phyloP scores from a whole-genome alignment of 2,888 invertebrate species.

The Cosmopolites sordidus region DNA sequence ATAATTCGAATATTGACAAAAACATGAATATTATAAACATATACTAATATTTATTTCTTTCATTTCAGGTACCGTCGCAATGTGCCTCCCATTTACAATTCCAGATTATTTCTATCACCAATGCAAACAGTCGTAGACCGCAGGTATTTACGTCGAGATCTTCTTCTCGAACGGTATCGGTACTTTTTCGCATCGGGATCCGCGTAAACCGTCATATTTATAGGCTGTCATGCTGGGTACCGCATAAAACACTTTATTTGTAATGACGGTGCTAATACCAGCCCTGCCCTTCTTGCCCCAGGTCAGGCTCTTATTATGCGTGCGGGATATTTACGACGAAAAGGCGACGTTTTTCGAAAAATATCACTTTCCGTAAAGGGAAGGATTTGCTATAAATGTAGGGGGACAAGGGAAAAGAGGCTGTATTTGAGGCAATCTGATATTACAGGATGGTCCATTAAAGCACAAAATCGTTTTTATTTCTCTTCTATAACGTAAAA shows the following conservation, averaged over 20 bases:
- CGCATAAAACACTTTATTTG: conserved; percentile 26
- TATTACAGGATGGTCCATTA: no score
- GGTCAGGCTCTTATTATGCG: conserved; percentile 18
- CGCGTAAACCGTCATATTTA: conserved; percentile 25
- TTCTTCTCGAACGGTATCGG: conserved; percentile 20
- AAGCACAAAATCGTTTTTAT: no score
- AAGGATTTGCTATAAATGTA: not conserved
- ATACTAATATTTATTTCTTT: no score
- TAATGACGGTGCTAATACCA: conserved; percentile 25
- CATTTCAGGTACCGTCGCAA: no score
- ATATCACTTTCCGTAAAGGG: not conserved
- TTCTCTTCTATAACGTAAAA: no score
- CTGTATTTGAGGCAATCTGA: no score
- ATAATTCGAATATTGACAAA: no score
- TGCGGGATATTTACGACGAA: conserved; percentile 17
- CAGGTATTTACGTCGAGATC: conserved; percentile 13
- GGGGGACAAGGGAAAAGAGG: no score
- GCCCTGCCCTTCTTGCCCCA: conserved; percentile 11
- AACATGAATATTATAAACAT: no score
- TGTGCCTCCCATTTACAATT: no score
- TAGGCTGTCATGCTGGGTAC: conserved; percentile 21
- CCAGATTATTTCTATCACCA: no score
- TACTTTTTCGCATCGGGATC: conserved; percentile 6
- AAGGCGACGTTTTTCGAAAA: conserved; percentile 14
- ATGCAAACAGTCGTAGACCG: no score